Evolutionary conservation across 2,888 invertebrate species (phyloP), one percentile per base, ranked within the genome.

Genomic region (Dryadula phaetusa): DNA sequence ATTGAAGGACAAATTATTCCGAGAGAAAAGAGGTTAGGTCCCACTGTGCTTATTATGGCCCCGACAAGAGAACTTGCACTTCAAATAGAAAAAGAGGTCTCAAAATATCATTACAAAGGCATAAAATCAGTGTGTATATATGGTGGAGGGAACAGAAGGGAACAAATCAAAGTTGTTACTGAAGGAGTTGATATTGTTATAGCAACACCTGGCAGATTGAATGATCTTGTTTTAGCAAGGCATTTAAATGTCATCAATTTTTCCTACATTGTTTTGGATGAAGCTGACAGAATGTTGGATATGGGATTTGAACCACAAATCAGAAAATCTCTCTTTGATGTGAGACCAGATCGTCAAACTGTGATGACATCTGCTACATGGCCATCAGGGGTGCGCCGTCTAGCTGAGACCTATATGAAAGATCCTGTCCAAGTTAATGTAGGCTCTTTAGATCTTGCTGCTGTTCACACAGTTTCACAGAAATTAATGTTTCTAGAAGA

Each of bases 331-430:
- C 87, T 98, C 73, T 92, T 96, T 67, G 95, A 96, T 79, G 95
- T 98, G 22, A 94, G 98, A 63, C 97, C 98, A 7, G 98, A 98
- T 81, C 90, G 98, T 63, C 98, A 99, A 84, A 98, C 98, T n/a
- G 95, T 99, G 0, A 98, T 99, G 98, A 99, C 99, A 0, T 97
- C 97, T 81, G 99, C 99, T 14, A 99, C 99, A 0, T 99, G 99
- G 99, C 99, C 99, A 0, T 90, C 94, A 62, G 97, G 96, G 47
- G 98, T 99, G 0, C 94, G 98, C 16, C 93, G 97, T 18, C 90
- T 99, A 47, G 98, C 98, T 0, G 94, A 96, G 72, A 95, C 95
- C 1, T 99, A 98, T 82, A 97, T 98, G 96, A 95, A 94, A 64
- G 95, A 98, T 84, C 98, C 99, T 0, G 94, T 98, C 62, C 97